A percentile compares a stretch with the other conserved stretches of the same genome.
These are phyloP conservation scores for Cyanoliseus patagonus DNA, from an alignment of 2,113 vertebrate species.

Conservation along the genomic window DNA sequence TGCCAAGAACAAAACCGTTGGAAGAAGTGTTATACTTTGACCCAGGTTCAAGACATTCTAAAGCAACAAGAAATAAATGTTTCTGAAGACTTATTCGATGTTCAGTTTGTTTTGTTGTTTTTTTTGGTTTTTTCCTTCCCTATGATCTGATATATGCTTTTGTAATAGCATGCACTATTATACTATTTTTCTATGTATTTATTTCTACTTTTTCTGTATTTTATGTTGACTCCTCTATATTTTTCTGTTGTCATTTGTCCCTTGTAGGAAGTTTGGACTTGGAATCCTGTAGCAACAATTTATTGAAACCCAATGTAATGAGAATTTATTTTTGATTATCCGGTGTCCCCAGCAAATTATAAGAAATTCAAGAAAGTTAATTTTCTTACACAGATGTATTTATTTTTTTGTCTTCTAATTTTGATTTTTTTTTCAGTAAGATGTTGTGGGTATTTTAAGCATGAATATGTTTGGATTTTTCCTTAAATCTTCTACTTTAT, in stretches of 20 bases:
- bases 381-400: not conserved
- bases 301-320: not conserved
- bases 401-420: not conserved
- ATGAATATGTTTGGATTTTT: not conserved
- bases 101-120: not conserved
- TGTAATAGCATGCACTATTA: not conserved
- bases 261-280: not conserved
- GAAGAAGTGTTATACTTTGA: slow-evolving; percentile 62
- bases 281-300: not conserved
- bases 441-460: not conserved
- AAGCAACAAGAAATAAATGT: slow-evolving; percentile 47
- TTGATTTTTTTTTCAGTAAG: not conserved
- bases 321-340: not conserved
- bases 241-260: not conserved
- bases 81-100: slow-evolving; percentile 31
- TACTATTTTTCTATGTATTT: not conserved
- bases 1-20: slow-evolving; percentile 62
- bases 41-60: slow-evolving; percentile 50
- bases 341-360: not conserved
- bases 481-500: not conserved
- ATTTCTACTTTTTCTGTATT: not conserved
- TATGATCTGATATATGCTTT: not conserved
- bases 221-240: not conserved
- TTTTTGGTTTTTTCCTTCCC: not conserved
- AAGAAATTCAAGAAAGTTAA: not conserved